Conservation (phyloP, 2,888 invertebrate species). For the Morpho deidamia region DNA sequence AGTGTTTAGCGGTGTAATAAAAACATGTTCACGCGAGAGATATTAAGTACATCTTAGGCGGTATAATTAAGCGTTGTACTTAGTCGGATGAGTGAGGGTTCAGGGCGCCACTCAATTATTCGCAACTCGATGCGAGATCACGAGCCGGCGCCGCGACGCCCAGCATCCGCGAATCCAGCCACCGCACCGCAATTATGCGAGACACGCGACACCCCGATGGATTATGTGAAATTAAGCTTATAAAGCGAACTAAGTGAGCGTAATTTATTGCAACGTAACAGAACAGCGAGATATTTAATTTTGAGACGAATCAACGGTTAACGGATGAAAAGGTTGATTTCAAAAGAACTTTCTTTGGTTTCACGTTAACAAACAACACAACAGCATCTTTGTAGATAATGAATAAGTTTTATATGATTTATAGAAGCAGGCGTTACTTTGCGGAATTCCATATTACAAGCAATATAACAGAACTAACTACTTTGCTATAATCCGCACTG, state of each 20-base stretch:
- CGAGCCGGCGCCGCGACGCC: constrained; percentile 30
- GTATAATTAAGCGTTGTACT: constrained; percentile 69
- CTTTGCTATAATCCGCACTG: no score
- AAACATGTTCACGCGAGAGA: constrained; percentile 44
- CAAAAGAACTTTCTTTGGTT: no score
- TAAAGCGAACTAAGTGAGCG: constrained; percentile 58
- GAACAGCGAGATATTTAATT: constrained; percentile 14
- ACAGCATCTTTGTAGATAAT: no score
- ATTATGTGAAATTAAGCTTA: constrained; percentile 68
- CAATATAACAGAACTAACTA: no score
- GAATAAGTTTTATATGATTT: no score
- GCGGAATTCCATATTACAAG: no score
- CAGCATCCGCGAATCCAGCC: constrained; percentile 46
- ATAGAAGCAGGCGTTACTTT: no score
- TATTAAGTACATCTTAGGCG: constrained; percentile 61
- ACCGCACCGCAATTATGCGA: constrained; percentile 61
- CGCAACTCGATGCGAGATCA: constrained; percentile 69
- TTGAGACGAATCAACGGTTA: background rate
- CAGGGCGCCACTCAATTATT: constrained; percentile 65
- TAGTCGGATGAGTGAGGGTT: constrained; percentile 37
- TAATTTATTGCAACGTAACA: constrained; percentile 43
- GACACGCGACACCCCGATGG: constrained; percentile 62
- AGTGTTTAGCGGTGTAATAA: constrained; percentile 39
- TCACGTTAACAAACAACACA: no score
- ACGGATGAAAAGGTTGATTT: no score